These are phyloP conservation scores for Colletes latitarsis DNA, from an alignment of 1,140 invertebrate genomes.

Conservation along the genomic window DNA sequence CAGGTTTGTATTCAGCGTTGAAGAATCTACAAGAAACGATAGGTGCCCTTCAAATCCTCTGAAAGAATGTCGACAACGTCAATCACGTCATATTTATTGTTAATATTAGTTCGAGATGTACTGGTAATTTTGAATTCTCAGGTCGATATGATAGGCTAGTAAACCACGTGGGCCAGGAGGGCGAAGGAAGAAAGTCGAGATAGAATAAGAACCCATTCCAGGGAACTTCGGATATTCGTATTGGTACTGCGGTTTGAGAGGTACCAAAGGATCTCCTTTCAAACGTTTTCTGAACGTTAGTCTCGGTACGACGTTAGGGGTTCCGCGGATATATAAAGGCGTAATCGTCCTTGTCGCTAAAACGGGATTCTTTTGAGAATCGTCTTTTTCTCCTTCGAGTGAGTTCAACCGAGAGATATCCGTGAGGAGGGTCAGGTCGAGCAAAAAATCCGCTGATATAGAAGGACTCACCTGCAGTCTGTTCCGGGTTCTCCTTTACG, in stretches of 20 bases:
- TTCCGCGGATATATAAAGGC: slow-evolving; percentile 34
- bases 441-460: slow-evolving; percentile 56
- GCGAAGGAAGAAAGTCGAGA: background rate
- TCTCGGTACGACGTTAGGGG: slow-evolving; percentile 37
- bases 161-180: background rate
- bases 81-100: no score
- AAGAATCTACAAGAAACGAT: no score
- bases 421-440: slow-evolving; percentile 19
- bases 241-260: background rate
- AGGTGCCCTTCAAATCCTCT: no score
- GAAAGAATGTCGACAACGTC: no score
- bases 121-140: no score
- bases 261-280: slow-evolving; percentile 9
- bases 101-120: no score
- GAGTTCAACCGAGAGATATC: slow-evolving; percentile 35
- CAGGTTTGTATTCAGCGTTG: no score
- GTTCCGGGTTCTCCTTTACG: slow-evolving; percentile 76
- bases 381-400: slow-evolving; percentile 19
- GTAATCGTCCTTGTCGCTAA: slow-evolving; percentile 51
- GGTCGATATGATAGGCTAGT: no score
- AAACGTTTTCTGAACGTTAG: slow-evolving; percentile 24
- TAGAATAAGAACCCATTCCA: background rate
- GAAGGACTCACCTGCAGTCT: slow-evolving; percentile 72
- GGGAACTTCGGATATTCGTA: background rate
- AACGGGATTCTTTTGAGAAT: slow-evolving; percentile 47